Conservation (phyloP, 2,888 invertebrate species). For the Exocentrus adspersus region DNA sequence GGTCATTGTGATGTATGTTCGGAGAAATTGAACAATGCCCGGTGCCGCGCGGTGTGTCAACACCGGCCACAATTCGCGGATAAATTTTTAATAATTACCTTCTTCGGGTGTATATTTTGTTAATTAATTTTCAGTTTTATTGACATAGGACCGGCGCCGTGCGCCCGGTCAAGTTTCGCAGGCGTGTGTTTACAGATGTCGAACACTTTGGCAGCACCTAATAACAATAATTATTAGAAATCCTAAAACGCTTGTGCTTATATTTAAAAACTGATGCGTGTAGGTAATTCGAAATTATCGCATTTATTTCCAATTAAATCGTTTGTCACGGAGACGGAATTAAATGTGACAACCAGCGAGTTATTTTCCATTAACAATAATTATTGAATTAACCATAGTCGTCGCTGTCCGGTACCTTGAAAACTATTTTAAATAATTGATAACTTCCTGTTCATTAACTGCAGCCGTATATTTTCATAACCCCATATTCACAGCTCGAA, state of each 20-base stretch:
- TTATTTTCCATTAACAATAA: slow-evolving; percentile 11
- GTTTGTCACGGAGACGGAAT: slow-evolving; percentile 1
- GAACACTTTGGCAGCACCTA: background rate
- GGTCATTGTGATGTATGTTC: slow-evolving; percentile 45
- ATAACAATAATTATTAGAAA: no score
- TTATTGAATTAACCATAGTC: slow-evolving; percentile 1
- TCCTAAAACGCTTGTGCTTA: no score
- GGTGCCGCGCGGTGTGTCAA: slow-evolving; percentile 31
- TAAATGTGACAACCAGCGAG: background rate
- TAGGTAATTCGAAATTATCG: no score
- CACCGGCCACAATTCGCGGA: slow-evolving; percentile 36
- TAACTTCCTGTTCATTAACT: slow-evolving; percentile 14
- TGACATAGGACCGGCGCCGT: slow-evolving; percentile 37
- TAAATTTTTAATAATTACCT: slow-evolving; percentile 41
- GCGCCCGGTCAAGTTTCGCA: background rate
- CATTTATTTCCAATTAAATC: background rate
- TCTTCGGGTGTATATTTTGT: slow-evolving; percentile 42
- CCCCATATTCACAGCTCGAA: no score
- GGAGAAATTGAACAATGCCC: slow-evolving; percentile 49
- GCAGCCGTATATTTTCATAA: slow-evolving; percentile 2
- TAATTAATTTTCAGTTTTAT: slow-evolving; percentile 39
- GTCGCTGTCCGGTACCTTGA: slow-evolving; percentile 2
- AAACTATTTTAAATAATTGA: slow-evolving; percentile 16
- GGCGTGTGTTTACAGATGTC: background rate
- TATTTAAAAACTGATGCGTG: no score